Evolutionary conservation across 2,797 vertebrate genomes (phyloP).

Genomic region (Notolepis coatsorum): DNA sequence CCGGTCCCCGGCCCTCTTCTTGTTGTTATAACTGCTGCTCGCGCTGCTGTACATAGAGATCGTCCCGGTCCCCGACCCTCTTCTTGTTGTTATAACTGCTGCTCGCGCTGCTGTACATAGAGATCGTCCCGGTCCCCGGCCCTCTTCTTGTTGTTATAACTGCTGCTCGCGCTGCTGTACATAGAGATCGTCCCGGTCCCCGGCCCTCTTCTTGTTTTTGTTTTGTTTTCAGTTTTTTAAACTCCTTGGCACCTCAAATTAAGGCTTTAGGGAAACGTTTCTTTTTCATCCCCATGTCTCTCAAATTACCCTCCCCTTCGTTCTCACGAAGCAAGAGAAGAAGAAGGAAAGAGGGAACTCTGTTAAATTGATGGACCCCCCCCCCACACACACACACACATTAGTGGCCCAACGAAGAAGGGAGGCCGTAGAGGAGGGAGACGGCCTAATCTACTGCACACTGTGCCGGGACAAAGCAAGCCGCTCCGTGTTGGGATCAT

Average conservation of each 20-base stretch:
- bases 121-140: too few relatives aligned
- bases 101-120: too few relatives aligned
- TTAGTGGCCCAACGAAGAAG: slow-evolving; percentile 52
- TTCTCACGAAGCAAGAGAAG: slow-evolving; percentile 40
- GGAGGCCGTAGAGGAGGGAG: slow-evolving; percentile 27
- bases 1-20: too few relatives aligned
- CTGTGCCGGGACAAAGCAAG: slow-evolving; percentile 76
- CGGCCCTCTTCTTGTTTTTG: too few relatives aligned
- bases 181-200: too few relatives aligned
- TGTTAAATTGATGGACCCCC: slow-evolving; percentile 56
- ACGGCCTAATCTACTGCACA: slow-evolving; percentile 70
- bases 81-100: too few relatives aligned
- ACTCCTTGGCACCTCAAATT: slow-evolving; percentile 62
- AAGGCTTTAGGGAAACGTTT: slow-evolving; percentile 52
- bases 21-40: too few relatives aligned
- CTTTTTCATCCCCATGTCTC: slow-evolving; percentile 49
- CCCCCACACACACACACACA: too few relatives aligned
- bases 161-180: too few relatives aligned
- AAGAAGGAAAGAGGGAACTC: slow-evolving; percentile 20
- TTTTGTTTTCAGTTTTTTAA: slow-evolving; percentile 52
- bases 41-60: too few relatives aligned
- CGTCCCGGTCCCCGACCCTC: too few relatives aligned
- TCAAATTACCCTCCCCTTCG: slow-evolving; percentile 50
- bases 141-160: too few relatives aligned
- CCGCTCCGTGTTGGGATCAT: slow-evolving; percentile 76